These are phyloP conservation scores for Seriola aureovittata DNA, from an alignment of 2,113 vertebrate species.

Conservation along the genomic window DNA sequence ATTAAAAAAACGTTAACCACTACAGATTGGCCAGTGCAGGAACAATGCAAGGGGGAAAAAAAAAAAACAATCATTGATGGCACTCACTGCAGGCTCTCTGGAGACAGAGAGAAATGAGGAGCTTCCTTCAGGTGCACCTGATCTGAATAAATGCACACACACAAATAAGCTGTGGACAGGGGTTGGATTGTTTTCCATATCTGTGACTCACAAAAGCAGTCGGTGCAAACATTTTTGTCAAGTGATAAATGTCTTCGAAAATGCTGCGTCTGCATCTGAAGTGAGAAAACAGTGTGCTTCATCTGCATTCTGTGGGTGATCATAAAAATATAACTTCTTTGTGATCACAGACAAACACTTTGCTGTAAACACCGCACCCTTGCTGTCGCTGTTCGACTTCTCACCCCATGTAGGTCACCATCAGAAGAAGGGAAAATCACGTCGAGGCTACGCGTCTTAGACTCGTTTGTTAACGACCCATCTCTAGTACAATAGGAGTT, in stretches of 20 bases:
- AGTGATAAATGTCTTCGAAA: constrained; percentile 11
- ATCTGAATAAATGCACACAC: constrained; percentile 31
- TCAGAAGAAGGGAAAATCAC: constrained; percentile 38
- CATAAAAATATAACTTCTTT: constrained; percentile 3
- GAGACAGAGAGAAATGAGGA: not conserved
- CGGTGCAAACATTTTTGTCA: constrained; percentile 3
- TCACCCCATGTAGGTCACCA: constrained; percentile 59
- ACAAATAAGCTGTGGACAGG: not conserved
- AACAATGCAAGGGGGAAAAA: not conserved
- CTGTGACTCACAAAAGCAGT: constrained; percentile 12
- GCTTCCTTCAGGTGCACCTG: not conserved
- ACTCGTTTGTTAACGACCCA: constrained; percentile 54
- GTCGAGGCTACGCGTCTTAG: constrained; percentile 33
- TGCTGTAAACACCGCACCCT: not conserved
- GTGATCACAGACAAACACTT: constrained; percentile 13
- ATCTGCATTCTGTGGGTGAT: constrained; percentile 29
- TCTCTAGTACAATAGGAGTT: constrained; percentile 70
- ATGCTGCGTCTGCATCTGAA: not conserved
- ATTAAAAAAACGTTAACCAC: constrained; percentile 26
- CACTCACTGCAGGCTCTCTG: not conserved
- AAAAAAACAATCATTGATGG: not conserved
- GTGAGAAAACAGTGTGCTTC: constrained; percentile 8
- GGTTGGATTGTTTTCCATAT: constrained; percentile 12
- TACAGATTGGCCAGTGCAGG: not conserved
- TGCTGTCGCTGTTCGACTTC: constrained; percentile 11